A percentile compares a stretch with the other conserved stretches of the same genome.
Evolutionary conservation across 2,113 vertebrate genomes (phyloP).

Genomic region (Azemiops feae): DNA sequence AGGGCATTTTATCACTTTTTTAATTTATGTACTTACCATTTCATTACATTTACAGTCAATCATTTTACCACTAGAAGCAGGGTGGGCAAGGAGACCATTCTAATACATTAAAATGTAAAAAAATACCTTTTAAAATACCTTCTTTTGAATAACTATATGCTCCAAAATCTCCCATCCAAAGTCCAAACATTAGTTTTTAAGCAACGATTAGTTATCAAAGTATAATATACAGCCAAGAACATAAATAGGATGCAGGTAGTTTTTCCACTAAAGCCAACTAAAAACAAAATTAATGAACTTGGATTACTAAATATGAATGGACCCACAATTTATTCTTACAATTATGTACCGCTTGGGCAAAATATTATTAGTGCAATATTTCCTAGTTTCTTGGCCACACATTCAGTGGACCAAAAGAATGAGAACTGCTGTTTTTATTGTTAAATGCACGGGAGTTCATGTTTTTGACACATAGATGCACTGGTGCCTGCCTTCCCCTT

Average conservation of each 20-base stretch:
- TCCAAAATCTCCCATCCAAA: not conserved
- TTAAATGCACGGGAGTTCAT: not conserved
- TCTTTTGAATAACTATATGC: not conserved
- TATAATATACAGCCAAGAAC: not conserved
- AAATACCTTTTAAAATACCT: not conserved
- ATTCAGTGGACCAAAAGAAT: not conserved
- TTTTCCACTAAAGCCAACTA: not conserved
- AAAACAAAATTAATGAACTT: not conserved
- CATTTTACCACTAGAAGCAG: not conserved
- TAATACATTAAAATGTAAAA: not conserved
- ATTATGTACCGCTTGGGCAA: not conserved
- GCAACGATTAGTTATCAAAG: no score
- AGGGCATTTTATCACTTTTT: not conserved
- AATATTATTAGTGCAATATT: not conserved
- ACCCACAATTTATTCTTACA: not conserved
- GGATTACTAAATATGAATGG: not conserved
- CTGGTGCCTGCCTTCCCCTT: not conserved
- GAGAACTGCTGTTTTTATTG: not conserved
- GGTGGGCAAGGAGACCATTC: not conserved
- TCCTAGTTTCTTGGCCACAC: no score
- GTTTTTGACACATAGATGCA: not conserved
- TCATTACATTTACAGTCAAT: not conserved
- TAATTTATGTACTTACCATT: not conserved
- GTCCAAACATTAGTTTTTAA: not conserved
- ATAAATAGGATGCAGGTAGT: not conserved